These are phyloP conservation scores for Lagodon rhomboides DNA, from an alignment of 2,797 vertebrate species.

Conservation along the genomic window DNA sequence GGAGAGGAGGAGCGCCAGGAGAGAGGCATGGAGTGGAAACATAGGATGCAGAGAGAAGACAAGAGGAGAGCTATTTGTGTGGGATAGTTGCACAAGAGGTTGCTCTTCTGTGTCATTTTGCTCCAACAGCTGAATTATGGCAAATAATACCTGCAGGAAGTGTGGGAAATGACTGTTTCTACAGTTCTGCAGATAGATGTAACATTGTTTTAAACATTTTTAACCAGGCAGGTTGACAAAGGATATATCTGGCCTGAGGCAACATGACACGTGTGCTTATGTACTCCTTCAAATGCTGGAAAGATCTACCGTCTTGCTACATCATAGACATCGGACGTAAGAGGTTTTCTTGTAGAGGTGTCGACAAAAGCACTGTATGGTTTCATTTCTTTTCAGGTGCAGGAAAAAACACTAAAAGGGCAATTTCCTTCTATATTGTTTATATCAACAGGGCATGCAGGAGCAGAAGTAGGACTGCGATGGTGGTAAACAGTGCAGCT, in stretches of 20 bases:
- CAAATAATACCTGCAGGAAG: conserved; percentile 32
- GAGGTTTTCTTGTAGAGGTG: background rate
- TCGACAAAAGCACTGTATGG: background rate
- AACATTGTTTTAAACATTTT: conserved; percentile 6
- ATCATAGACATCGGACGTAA: background rate
- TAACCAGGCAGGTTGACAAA: conserved; percentile 7
- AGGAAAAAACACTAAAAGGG: no score
- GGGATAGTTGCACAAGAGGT: conserved; percentile 54
- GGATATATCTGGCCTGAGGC: background rate
- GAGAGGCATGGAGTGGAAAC: conserved; percentile 47
- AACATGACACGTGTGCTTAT: background rate
- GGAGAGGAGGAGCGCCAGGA: conserved; percentile 30
- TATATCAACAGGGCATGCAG: no score
- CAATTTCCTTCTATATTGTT: no score
- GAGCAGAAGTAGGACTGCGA: no score
- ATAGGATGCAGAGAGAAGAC: conserved; percentile 32
- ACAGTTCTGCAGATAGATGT: conserved; percentile 7
- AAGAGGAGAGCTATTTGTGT: conserved; percentile 62
- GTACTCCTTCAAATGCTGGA: background rate
- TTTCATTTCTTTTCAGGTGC: background rate
- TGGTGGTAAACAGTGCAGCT: no score
- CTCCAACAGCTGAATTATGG: conserved; percentile 42
- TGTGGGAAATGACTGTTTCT: conserved; percentile 22
- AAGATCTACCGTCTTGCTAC: background rate
- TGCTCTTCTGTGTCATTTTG: conserved; percentile 43